A percentile compares a stretch with the other conserved stretches of the same genome.
These are phyloP conservation scores for Eumerus sabulonum DNA, from an alignment of 2,888 invertebrate species.

Conservation along the genomic window DNA sequence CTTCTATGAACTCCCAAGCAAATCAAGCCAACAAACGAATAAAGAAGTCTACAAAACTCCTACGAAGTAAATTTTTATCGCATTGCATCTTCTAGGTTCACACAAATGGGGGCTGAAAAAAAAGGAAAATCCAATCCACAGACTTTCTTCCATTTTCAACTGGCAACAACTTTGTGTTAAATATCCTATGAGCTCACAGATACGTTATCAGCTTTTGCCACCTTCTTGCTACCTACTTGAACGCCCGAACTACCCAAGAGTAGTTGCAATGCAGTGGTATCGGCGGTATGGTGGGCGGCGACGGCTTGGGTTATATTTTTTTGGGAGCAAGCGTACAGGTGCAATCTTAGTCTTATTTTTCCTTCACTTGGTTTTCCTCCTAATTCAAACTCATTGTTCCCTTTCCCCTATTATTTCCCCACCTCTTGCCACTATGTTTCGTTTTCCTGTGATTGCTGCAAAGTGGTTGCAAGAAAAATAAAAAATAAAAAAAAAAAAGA, in stretches of 20 bases:
- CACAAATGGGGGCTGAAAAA: slow-evolving; percentile 26
- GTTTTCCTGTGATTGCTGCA: slow-evolving; percentile 20
- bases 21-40: neutral
- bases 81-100: slow-evolving; percentile 39
- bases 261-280: slow-evolving; percentile 16
- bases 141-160: slow-evolving; percentile 50
- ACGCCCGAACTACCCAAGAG: slow-evolving; percentile 29
- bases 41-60: slow-evolving; percentile 1
- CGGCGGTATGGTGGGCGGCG: neutral
- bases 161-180: slow-evolving; percentile 64
- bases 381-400: no score
- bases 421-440: neutral
- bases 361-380: no score
- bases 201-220: slow-evolving; percentile 56
- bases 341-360: slow-evolving; percentile 11
- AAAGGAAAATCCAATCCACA: slow-evolving; percentile 29
- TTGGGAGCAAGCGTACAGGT: slow-evolving; percentile 28
- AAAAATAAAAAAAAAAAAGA: neutral
- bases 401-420: neutral
- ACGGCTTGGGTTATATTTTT: neutral
- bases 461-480: slow-evolving; percentile 20
- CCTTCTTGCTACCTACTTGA: neutral
- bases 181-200: slow-evolving; percentile 62
- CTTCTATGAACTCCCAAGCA: neutral
- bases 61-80: slow-evolving; percentile 59